phyloP scores from a whole-genome alignment of 1,140 invertebrate genomes.

The Hypothenemus hampei region DNA sequence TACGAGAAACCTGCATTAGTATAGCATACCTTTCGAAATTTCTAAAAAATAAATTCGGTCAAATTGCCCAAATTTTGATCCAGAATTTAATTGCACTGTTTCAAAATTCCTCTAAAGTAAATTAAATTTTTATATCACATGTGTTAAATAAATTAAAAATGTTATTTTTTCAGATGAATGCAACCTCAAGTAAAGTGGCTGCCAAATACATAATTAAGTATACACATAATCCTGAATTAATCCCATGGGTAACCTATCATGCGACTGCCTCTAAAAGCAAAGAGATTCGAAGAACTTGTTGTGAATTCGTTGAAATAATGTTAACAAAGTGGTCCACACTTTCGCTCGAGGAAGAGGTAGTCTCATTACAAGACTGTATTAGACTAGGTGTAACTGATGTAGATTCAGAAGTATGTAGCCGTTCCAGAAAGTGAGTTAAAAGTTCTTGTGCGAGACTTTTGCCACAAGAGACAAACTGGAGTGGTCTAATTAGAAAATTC shows the following conservation, averaged over 20 bases:
- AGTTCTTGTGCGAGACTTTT: background rate
- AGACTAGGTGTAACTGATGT: constrained; percentile 89
- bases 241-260: constrained; percentile 81
- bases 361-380: constrained; percentile 74
- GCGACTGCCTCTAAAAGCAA: constrained; percentile 80
- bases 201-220: constrained; percentile 86
- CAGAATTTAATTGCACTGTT: constrained; percentile 84
- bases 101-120: constrained; percentile 90
- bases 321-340: constrained; percentile 80
- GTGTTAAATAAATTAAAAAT: constrained; percentile 24
- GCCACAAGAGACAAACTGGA: too few species aligned
- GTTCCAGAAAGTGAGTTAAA: constrained; percentile 62
- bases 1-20: constrained; percentile 91
- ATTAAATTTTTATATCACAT: background rate
- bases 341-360: constrained; percentile 76
- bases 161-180: constrained; percentile 90
- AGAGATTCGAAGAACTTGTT: constrained; percentile 78
- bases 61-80: constrained; percentile 77
- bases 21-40: constrained; percentile 86
- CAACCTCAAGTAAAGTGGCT: constrained; percentile 80
- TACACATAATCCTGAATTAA: constrained; percentile 76
- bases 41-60: constrained; percentile 76
- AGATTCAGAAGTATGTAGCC: constrained; percentile 77
- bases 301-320: constrained; percentile 81
- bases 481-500: too few species aligned